phyloP scores from a whole-genome alignment of 1,140 invertebrate genomes.

The Triops longicaudatus region DNA sequence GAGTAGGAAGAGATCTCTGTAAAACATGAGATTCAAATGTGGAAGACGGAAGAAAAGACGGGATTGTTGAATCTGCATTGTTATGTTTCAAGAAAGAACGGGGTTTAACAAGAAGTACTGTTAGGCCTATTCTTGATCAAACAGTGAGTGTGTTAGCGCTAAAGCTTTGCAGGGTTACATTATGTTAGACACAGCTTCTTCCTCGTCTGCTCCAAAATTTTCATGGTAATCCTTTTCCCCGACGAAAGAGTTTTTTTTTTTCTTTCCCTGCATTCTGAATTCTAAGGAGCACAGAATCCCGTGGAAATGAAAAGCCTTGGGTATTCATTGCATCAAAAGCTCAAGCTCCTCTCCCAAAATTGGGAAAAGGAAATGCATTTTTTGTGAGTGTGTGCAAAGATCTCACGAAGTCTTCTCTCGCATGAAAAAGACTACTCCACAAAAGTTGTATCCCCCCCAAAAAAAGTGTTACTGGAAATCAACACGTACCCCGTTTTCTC shows the following conservation, averaged over 20 bases:
- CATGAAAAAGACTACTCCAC: background rate
- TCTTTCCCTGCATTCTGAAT: background rate
- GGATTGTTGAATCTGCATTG: background rate
- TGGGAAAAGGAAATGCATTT: constrained; percentile 13
- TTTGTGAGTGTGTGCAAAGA: background rate
- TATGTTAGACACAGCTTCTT: background rate
- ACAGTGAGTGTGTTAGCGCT: no score
- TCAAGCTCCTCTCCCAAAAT: background rate
- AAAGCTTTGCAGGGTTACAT: background rate
- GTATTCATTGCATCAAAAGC: constrained; percentile 13
- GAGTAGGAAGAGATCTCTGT: background rate
- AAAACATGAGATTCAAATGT: background rate
- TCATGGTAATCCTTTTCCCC: constrained; percentile 13
- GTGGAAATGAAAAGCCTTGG: background rate
- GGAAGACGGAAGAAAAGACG: background rate
- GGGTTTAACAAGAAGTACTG: background rate
- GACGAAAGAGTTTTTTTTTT: background rate
- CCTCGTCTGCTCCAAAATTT: background rate
- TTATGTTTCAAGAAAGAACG: background rate
- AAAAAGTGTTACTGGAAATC: background rate
- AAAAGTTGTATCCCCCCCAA: background rate
- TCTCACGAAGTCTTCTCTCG: no score
- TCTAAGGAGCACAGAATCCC: constrained; percentile 14
- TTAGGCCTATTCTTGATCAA: background rate
- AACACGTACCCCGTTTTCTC: constrained; percentile 5